These are phyloP conservation scores for Hydractinia echinata DNA, from an alignment of 30 jellyfish, hydroid and myxozoan genomes.

Conservation along the genomic window DNA sequence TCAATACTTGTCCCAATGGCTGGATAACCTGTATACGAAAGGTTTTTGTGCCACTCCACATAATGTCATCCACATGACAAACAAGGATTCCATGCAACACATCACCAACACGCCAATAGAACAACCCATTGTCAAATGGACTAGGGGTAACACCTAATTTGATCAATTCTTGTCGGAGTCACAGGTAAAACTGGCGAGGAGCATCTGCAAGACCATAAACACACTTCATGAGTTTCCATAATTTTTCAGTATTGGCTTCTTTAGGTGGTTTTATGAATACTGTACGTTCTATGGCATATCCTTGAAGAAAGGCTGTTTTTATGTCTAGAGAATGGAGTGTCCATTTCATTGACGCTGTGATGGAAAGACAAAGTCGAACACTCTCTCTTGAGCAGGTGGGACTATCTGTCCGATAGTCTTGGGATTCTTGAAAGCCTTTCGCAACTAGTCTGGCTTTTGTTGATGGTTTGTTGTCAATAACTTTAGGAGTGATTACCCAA, in stretches of 20 bases:
- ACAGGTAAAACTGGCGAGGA: constrained; percentile 10
- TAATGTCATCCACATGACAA: too few species aligned
- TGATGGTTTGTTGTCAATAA: constrained; percentile 1
- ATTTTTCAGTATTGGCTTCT: constrained; percentile 7
- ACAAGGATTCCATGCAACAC: neutral
- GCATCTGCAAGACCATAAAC: constrained; percentile 17
- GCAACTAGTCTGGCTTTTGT: constrained; percentile 36
- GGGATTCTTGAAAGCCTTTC: constrained; percentile 26
- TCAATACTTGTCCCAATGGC: too few species aligned
- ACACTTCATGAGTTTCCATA: constrained; percentile 14
- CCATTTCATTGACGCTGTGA: neutral
- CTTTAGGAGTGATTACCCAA: constrained; percentile 20
- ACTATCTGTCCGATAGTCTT: neutral
- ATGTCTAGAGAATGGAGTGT: too few species aligned
- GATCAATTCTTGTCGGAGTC: constrained; percentile 28
- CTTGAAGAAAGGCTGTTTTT: too few species aligned
- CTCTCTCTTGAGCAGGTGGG: constrained; percentile 38
- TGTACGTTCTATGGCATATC: too few species aligned
- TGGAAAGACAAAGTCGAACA: constrained; percentile 2
- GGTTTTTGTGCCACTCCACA: too few species aligned
- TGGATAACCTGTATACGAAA: too few species aligned
- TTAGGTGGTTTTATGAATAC: constrained; percentile 27
- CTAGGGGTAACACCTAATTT: constrained; percentile 8
- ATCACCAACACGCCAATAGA: constrained; percentile 4
- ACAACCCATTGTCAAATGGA: too few species aligned